phyloP scores from a whole-genome alignment of 53 echinoderm and acorn worm genomes.

The Paelopatides confundens region DNA sequence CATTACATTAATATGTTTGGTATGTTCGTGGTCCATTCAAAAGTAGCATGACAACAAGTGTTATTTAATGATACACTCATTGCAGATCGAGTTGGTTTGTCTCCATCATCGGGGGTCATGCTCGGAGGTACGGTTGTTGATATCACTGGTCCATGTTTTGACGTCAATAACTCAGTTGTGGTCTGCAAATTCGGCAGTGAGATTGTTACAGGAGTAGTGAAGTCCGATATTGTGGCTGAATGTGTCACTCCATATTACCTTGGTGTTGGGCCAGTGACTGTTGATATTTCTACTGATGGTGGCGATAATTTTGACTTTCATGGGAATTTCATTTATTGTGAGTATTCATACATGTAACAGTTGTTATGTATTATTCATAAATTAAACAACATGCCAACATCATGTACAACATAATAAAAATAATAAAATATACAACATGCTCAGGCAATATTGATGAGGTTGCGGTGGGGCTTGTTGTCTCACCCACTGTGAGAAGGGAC shows the following conservation, averaged over 20 bases:
- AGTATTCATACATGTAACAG: too few relatives aligned
- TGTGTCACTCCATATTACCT: background rate
- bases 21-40: too few relatives aligned
- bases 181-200: background rate
- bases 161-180: background rate
- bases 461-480: too few relatives aligned
- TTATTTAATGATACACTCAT: too few relatives aligned
- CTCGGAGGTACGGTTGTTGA: background rate
- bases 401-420: too few relatives aligned
- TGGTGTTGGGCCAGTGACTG: background rate
- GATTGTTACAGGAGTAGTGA: background rate
- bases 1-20: too few relatives aligned
- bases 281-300: background rate
- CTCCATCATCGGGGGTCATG: slow-evolving; percentile 1
- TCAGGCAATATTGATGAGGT: too few relatives aligned
- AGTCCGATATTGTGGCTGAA: background rate
- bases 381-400: too few relatives aligned
- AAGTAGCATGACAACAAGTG: too few relatives aligned
- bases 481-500: too few relatives aligned
- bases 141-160: background rate
- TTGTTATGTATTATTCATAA: too few relatives aligned
- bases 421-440: too few relatives aligned
- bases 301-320: background rate
- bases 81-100: background rate
- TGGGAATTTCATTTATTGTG: background rate